These are phyloP conservation scores for Sebastes elongatus DNA, from an alignment of 2,797 vertebrate species.

Conservation along the genomic window DNA sequence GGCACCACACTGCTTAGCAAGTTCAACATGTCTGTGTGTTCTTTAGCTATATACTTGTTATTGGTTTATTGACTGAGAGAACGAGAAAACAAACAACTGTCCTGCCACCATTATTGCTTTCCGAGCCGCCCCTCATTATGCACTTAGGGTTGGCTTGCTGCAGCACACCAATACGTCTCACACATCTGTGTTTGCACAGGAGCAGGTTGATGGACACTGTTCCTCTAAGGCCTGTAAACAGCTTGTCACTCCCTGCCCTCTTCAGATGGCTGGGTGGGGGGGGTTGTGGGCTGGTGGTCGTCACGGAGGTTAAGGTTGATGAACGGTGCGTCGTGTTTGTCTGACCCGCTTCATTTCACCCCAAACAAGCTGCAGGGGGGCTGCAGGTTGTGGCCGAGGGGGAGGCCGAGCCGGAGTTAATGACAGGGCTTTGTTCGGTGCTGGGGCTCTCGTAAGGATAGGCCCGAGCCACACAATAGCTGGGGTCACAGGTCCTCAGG, in stretches of 20 bases:
- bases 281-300: background rate
- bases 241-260: constrained; percentile 12
- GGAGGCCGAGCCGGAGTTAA: constrained; percentile 58
- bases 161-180: constrained; percentile 11
- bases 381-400: constrained; percentile 38
- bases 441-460: constrained; percentile 33
- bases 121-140: background rate
- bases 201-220: constrained; percentile 52
- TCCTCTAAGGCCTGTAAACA: constrained; percentile 20
- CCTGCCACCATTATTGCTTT: constrained; percentile 34
- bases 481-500: constrained; percentile 66
- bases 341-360: constrained; percentile 50
- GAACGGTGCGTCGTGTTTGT: constrained; percentile 40
- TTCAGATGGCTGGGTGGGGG: background rate
- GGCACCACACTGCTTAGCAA: constrained; percentile 24
- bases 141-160: background rate
- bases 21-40: constrained; percentile 47
- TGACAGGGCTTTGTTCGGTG: constrained; percentile 65
- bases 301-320: constrained; percentile 49
- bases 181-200: constrained; percentile 56
- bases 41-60: constrained; percentile 33
- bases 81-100: constrained; percentile 53
- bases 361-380: constrained; percentile 38
- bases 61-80: constrained; percentile 63
- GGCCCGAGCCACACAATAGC: constrained; percentile 57